Evolutionary conservation across 2,888 invertebrate genomes (phyloP), one percentile per base, ranked within the genome.

Genomic region (Bugulina stolonifera): DNA sequence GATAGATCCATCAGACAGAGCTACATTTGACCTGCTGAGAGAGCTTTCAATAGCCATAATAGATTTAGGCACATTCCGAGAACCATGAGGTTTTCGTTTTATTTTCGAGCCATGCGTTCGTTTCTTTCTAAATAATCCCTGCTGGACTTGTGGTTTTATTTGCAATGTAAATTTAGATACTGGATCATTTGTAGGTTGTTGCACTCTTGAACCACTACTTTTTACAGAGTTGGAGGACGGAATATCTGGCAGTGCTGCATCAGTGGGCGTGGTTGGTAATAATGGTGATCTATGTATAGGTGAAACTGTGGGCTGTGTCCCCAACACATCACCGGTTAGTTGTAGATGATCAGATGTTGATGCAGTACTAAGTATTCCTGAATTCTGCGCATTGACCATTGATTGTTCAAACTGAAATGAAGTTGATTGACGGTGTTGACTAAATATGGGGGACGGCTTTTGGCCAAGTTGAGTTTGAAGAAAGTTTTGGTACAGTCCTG

Each of bases 401-500:
- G n/a, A n/a, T 43, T 43, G 43, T 10, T 43, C 18, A 43, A 43
- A 18, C 18, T 43, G 43, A 43, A 43, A 5, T 10, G 43, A 43
- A 43, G 10, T 43, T 5, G 43, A 43, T 18, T 10, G 5, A 43
- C 5, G 18, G 18, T 5, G 5, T 43, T 5, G 10, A 43, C 18
- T 43, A 43, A 43, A 43, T n/a, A n/a, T n/a, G n/a, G n/a, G n/a
- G n/a, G n/a, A 22, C 5, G 10, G 57, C n/a, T 27, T 2, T 64
- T 64, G 64, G 2, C 64, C 32, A 32, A 64, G 64, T 34, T 64
- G 22, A 3, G 64, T 32, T 32, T 64, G 22, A 32, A 64, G 32
- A 64, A 64, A 64, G 32, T 27, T 64, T 18, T 64, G 22, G n/a
- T 64, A 64, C 64, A 64, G 32, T 14, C 64, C 32, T 25, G 64